Base-by-base conservation (phyloP, 2,888 invertebrate species). In the Litoditis marina region DNA sequence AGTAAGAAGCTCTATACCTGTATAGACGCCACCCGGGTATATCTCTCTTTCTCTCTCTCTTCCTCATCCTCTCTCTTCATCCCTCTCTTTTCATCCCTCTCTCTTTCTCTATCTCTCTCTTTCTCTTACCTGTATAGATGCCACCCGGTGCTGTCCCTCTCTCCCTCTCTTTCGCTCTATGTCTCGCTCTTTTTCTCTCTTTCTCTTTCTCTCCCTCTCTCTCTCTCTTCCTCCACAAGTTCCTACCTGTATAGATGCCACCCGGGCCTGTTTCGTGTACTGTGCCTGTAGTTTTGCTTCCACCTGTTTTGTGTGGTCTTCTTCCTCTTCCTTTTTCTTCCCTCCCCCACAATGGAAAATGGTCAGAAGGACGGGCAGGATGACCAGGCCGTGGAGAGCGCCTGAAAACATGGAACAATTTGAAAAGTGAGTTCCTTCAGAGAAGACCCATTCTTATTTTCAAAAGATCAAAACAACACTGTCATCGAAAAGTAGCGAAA, bases 321-420 rank as follows among this genome's bases (percentile, higher is more conserved):
- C 39, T 25, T 57, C 46, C 25, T 25, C 28, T 27, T 50, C 52
- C 28, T 50, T 25, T 13, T 28, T 27, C 2, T 50, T 13, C 6
- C 28, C 27, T 31, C 59, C 59, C n/a, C 70, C 72, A 55, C 78
- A 79, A 51, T 77, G 71, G 64, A 79, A 79, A 47, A 79, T 71
- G 6, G 84, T 83, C 5, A 85, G 76, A 16, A 85, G 74, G 5
- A 85, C 84, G 1, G 94, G 94, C 16, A 94, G 86, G n/a, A 94
- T 86, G 80, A 94, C 90, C 8, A 94, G 87, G 0, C 94, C 94
- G 83, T 94, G 94, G 88, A 94, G 88, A 2, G 93, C 92, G 47
- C 94, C 68, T 68, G 31, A 31, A 62, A 4, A 27, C 4, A 50
- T 5, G 28, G 8, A 53, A 30, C n/a, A n/a, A n/a, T n/a, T n/a